Evolutionary conservation across 2,113 vertebrate genomes (phyloP).

Genomic region (Panthera leo): DNA sequence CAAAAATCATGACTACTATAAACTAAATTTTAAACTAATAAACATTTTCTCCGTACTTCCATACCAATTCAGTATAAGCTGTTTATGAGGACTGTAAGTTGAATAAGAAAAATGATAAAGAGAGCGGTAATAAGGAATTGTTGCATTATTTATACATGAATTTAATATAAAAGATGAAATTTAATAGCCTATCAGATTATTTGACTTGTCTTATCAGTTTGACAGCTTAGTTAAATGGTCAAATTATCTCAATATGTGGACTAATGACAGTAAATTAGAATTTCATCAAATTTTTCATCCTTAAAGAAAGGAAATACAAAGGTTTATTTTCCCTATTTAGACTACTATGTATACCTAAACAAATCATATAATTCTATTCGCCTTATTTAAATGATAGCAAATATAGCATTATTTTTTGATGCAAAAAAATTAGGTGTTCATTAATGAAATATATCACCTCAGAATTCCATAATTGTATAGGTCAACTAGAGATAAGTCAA

Average conservation of each 20-base stretch:
- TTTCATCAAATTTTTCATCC: background rate
- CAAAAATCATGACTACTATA: background rate
- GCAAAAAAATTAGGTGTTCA: background rate
- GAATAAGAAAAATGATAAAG: background rate
- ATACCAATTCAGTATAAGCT: background rate
- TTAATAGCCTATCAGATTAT: background rate
- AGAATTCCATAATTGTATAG: background rate
- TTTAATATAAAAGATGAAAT: conserved; percentile 4
- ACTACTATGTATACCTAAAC: background rate
- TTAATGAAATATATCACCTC: background rate
- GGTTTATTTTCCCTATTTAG: background rate
- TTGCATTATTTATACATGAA: background rate
- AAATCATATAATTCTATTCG: background rate
- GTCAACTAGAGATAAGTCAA: background rate
- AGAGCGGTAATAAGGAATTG: background rate
- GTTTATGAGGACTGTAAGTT: background rate
- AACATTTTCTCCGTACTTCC: background rate
- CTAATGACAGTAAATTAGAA: background rate
- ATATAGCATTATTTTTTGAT: background rate
- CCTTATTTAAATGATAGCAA: conserved; percentile 9
- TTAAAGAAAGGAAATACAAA: background rate
- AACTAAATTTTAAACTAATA: background rate
- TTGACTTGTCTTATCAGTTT: background rate
- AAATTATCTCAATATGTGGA: background rate
- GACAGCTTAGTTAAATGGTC: background rate